Base-by-base conservation (phyloP, 2,888 invertebrate species). In the Matsumyia berberina region DNA sequence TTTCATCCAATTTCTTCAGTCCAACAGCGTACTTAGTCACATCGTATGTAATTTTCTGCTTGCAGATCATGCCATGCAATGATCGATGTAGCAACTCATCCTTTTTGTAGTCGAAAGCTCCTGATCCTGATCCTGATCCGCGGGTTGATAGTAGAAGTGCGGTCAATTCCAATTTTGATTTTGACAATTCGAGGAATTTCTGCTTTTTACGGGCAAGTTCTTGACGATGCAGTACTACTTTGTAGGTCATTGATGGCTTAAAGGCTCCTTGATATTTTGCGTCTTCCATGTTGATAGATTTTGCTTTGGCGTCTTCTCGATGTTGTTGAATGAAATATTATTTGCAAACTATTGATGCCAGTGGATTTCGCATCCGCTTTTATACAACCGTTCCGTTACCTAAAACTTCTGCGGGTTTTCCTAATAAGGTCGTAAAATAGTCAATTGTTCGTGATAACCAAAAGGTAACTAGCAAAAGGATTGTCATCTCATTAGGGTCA, bases 31-130 rank as follows among this genome's bases (percentile, higher is more conserved):
- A 5, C 9, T 24, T 49, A 5, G 24, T 4, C n/a, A 49, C 1
- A 4, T 24, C 6, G 49, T 49, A 24, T n/a, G 24, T 49, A 9
- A 49, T 49, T 49, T 24, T 49, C 24, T 49, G 24, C 49, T 49
- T 49, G 5, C 19, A 2, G n/a, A 49, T 19, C 1, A 5, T 11
- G 1, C 5, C 1, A 5, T 49, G 11, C 3, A 49, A 5, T 12
- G 24, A 24, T 0, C 11, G 44, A 9, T 6, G 15, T 8, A 44
- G 9, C 2, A 8, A 2, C 9, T 15, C 1, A 17, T 44, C 44
- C 17, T 44, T 44, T 44, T 17, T 44, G 44, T 17, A 44, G n/a
- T 44, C 44, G 44, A 5, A 0, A 1, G 42, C 12, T 15, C 1
- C 11, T 8, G 19, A 24, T 11, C 19, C 7, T 11, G 19, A 9